Evolutionary conservation across 2,797 vertebrate genomes (phyloP).

Genomic region (Mycteria americana): DNA sequence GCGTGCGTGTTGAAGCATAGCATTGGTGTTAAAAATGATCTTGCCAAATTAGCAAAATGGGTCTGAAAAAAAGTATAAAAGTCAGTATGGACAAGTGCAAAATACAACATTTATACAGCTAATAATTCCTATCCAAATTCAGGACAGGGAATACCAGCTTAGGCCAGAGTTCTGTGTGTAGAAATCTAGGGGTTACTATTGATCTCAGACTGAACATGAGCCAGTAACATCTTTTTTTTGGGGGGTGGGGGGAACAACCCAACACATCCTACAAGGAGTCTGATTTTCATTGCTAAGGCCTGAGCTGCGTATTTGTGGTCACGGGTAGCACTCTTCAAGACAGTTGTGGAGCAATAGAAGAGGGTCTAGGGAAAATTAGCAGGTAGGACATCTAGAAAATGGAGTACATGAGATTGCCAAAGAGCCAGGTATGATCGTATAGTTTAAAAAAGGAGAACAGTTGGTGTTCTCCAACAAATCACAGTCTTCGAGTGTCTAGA

Average conservation of each 20-base stretch:
- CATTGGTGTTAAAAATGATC: not conserved
- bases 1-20: not conserved
- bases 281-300: not conserved
- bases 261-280: not conserved
- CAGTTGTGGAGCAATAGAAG: not conserved
- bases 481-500: not conserved
- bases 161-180: not conserved
- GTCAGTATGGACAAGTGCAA: not conserved
- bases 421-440: not conserved
- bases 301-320: not conserved
- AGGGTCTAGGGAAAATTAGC: not conserved
- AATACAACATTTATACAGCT: not conserved
- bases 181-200: not conserved
- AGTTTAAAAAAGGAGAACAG: not conserved
- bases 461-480: too few species aligned
- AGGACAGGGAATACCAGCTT: not conserved
- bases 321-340: not conserved
- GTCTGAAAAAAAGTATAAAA: not conserved
- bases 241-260: too few species aligned
- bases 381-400: not conserved
- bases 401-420: not conserved
- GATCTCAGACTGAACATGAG: not conserved
- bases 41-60: not conserved
- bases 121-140: not conserved
- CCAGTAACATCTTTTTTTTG: not conserved